These are phyloP conservation scores for Cyphomyrmex costatus DNA, from an alignment of 1,140 invertebrate genomes.

Conservation along the genomic window DNA sequence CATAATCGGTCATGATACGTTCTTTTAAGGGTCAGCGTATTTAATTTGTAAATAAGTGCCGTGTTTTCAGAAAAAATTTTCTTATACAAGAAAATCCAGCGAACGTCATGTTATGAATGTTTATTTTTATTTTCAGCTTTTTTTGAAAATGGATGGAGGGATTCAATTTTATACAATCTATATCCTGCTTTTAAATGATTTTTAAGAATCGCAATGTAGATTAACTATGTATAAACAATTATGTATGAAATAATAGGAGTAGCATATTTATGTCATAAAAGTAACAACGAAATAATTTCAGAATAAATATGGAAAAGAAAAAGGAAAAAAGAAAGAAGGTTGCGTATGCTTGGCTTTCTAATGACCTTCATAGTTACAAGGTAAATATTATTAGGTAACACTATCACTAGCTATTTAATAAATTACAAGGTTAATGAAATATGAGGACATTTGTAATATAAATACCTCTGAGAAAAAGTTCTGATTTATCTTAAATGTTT, in stretches of 20 bases:
- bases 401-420: constrained; percentile 9
- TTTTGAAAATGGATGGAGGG: background rate
- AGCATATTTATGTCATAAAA: background rate
- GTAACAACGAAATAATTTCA: background rate
- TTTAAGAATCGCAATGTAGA: background rate
- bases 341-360: background rate
- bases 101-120: background rate
- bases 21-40: constrained; percentile 17
- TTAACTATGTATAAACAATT: background rate
- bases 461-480: constrained; percentile 49
- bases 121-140: constrained; percentile 5
- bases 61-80: background rate
- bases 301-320: background rate
- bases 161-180: background rate
- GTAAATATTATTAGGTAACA: constrained; percentile 23
- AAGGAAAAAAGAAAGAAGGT: background rate
- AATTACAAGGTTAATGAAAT: constrained; percentile 70
- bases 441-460: constrained; percentile 42
- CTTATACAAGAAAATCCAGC: background rate
- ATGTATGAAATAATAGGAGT: background rate
- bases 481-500: background rate
- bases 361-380: constrained; percentile 39
- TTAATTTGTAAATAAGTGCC: background rate
- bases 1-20: background rate
- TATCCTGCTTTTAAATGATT: background rate